Conservation (phyloP, 2,113 vertebrate genomes). For the Petrocephalus zakoni region DNA sequence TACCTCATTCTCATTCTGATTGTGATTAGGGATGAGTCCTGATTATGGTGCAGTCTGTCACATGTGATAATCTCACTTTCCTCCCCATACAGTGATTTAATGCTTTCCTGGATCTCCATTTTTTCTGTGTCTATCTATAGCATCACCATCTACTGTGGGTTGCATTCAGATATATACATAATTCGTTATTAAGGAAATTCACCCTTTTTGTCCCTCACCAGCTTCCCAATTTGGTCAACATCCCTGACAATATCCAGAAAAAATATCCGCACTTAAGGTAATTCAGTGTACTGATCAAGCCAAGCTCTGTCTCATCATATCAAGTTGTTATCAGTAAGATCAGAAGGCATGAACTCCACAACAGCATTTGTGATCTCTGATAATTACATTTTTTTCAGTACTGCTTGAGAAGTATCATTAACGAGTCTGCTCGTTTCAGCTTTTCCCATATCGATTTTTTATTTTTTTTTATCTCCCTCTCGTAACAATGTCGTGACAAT, state of each 20-base stretch:
- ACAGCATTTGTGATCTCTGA: neutral
- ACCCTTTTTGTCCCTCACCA: neutral
- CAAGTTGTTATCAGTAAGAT: neutral
- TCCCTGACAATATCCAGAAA: neutral
- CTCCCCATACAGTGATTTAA: neutral
- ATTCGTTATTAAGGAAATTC: neutral
- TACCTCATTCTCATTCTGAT: neutral
- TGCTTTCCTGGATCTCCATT: neutral
- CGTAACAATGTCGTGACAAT: neutral
- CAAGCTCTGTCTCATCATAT: neutral
- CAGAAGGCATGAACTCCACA: neutral
- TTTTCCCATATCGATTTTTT: neutral
- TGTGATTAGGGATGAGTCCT: neutral
- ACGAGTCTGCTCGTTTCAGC: neutral
- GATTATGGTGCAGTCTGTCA: neutral
- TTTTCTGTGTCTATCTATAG: neutral
- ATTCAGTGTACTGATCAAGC: neutral
- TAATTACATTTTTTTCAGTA: neutral
- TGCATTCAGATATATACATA: neutral
- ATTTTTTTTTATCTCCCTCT: neutral
- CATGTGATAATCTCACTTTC: neutral
- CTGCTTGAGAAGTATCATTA: neutral
- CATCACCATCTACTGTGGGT: neutral
- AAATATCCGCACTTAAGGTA: neutral
- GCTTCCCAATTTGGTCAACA: neutral